Percentiles rank a stretch among this genome's conserved stretches.
These are phyloP conservation scores for Elysia chlorotica DNA, from an alignment of 1,140 invertebrate species.

Conservation along the genomic window DNA sequence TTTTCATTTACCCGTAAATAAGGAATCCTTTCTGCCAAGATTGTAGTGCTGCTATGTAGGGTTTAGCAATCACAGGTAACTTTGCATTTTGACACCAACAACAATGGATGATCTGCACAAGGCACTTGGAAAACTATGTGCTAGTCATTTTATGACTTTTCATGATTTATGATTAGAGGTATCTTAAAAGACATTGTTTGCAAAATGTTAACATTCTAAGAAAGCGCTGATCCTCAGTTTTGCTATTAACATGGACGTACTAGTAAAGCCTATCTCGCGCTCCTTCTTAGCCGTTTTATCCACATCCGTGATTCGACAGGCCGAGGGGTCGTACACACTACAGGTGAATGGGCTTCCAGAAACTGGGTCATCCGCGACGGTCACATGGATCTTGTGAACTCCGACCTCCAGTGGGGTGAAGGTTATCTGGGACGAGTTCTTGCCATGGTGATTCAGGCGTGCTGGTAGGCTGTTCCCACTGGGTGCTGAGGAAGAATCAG, in stretches of 20 bases:
- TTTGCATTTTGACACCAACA: no score
- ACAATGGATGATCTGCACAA: no score
- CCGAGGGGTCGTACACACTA: slow-evolving; percentile 83
- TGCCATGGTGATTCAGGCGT: slow-evolving; percentile 56
- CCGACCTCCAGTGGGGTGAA: slow-evolving; percentile 88
- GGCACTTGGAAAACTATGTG: no score
- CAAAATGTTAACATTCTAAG: no score
- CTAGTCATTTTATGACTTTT: no score
- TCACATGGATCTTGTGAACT: slow-evolving; percentile 65
- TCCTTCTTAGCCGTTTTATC: slow-evolving; percentile 78
- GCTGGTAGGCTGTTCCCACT: slow-evolving; percentile 68
- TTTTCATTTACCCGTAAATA: no score
- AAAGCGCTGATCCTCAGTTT: no score
- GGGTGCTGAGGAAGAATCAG: slow-evolving; percentile 62
- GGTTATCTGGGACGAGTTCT: slow-evolving; percentile 80
- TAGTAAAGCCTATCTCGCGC: slow-evolving; percentile 79
- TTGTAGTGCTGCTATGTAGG: no score
- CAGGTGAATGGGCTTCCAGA: slow-evolving; percentile 72
- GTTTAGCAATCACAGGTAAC: no score
- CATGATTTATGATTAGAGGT: no score
- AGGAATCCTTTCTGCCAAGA: no score
- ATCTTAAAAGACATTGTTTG: no score
- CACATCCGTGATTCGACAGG: slow-evolving; percentile 78
- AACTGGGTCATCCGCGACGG: slow-evolving; percentile 63
- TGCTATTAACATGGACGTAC: slow-evolving; percentile 62